phyloP scores from a whole-genome alignment of 2,113 vertebrate species.

The Rhynchomys soricoides region DNA sequence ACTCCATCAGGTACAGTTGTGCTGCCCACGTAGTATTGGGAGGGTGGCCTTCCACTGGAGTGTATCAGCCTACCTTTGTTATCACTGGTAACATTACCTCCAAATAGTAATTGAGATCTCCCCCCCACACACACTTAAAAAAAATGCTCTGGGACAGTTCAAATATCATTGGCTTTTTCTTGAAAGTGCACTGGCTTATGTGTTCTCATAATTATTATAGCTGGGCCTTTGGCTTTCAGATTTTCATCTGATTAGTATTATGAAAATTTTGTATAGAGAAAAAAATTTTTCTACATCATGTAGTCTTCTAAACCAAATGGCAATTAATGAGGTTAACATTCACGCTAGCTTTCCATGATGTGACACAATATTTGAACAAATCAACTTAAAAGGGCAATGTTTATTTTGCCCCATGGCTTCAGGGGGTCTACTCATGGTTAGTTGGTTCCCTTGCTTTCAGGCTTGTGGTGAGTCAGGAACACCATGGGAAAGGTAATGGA shows the following conservation, averaged over 20 bases:
- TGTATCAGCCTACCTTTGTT: not conserved
- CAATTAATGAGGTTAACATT: not conserved
- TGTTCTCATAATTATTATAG: not conserved
- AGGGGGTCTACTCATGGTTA: not conserved
- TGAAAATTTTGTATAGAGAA: conserved; percentile 36
- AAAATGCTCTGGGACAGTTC: not conserved
- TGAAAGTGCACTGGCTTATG: not conserved
- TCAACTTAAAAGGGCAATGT: not conserved
- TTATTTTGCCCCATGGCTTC: not conserved
- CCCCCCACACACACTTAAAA: no score
- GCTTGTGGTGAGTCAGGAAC: not conserved
- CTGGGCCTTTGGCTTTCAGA: not conserved
- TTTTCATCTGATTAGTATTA: conserved; percentile 9
- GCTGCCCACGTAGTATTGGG: not conserved
- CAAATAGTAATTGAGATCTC: not conserved
- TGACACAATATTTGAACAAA: not conserved
- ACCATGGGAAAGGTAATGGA: not conserved
- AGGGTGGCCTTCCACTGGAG: not conserved
- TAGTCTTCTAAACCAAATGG: conserved; percentile 19
- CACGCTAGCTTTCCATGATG: not conserved
- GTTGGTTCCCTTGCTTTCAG: not conserved
- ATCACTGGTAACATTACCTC: not conserved
- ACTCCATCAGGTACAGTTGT: not conserved
- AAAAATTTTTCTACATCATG: not conserved
- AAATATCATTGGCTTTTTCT: not conserved